Evolutionary conservation across 2,888 invertebrate genomes (phyloP).

Genomic region (Blomia tropicalis): DNA sequence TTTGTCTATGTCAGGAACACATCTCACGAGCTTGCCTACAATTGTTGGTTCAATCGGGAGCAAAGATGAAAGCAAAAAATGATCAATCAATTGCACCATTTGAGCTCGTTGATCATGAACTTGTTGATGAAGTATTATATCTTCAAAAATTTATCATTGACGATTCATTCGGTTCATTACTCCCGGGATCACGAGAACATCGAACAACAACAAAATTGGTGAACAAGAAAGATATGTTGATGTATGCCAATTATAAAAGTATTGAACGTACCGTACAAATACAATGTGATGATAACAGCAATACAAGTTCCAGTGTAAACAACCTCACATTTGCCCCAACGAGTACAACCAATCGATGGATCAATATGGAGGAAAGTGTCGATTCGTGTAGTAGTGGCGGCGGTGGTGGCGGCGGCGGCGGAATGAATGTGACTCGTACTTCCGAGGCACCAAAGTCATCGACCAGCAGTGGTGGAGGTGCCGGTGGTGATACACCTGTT

Average conservation of each 20-base stretch:
- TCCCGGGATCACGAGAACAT: neutral
- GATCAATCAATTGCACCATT: conserved; percentile 40
- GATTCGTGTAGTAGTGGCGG: conserved; percentile 5
- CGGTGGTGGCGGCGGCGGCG: no score
- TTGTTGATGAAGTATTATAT: conserved; percentile 33
- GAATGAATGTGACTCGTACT: neutral
- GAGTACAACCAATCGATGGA: neutral
- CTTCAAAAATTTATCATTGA: conserved; percentile 35
- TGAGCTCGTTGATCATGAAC: conserved; percentile 41
- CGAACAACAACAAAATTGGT: no score
- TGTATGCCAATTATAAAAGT: conserved; percentile 10
- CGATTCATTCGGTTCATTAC: neutral
- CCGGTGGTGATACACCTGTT: neutral
- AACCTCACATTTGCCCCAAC: neutral
- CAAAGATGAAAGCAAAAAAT: conserved; percentile 39
- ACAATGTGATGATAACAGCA: conserved; percentile 1
- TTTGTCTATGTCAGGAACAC: conserved; percentile 43
- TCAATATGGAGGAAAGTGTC: neutral
- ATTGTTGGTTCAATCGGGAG: conserved; percentile 41
- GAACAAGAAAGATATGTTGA: conserved; percentile 2
- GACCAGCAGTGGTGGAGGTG: neutral
- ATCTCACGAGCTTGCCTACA: conserved; percentile 42
- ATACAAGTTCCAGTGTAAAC: conserved; percentile 1
- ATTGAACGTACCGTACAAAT: neutral
- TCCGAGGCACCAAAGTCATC: neutral